phyloP scores from a whole-genome alignment of 2,888 invertebrate genomes.

The Leptopilina myrica region DNA sequence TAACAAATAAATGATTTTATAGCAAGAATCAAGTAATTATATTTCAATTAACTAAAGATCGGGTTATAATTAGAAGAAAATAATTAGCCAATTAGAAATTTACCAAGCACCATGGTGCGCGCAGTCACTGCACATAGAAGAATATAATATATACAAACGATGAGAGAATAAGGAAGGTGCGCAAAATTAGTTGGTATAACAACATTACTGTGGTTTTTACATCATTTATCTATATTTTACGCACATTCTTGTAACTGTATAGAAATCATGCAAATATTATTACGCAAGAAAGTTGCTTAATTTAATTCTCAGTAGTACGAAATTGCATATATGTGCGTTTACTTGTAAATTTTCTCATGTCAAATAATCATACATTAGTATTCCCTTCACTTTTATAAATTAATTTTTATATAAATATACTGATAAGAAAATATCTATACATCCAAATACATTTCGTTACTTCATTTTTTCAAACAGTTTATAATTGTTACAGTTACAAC shows the following conservation, averaged over 20 bases:
- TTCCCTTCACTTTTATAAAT: constrained; percentile 10
- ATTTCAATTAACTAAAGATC: constrained; percentile 28
- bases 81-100: constrained; percentile 36
- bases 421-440: background rate
- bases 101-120: background rate
- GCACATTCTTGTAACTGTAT: constrained; percentile 22
- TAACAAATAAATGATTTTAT: constrained; percentile 9
- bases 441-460: background rate
- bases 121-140: background rate
- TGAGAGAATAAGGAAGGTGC: constrained; percentile 28
- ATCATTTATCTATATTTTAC: constrained; percentile 29
- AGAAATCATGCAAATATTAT: constrained; percentile 25
- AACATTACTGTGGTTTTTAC: constrained; percentile 31
- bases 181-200: constrained; percentile 4
- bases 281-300: constrained; percentile 36
- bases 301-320: constrained; percentile 28
- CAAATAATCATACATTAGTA: constrained; percentile 5
- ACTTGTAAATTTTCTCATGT: constrained; percentile 17
- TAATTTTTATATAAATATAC: background rate
- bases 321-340: constrained; percentile 32
- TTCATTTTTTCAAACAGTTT: too few relatives aligned
- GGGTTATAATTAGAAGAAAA: background rate
- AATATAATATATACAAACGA: background rate
- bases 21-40: constrained; percentile 24
- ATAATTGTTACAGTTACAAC: too few relatives aligned